phyloP scores from a whole-genome alignment of 2,888 invertebrate species.

The Tipula lateralis region DNA sequence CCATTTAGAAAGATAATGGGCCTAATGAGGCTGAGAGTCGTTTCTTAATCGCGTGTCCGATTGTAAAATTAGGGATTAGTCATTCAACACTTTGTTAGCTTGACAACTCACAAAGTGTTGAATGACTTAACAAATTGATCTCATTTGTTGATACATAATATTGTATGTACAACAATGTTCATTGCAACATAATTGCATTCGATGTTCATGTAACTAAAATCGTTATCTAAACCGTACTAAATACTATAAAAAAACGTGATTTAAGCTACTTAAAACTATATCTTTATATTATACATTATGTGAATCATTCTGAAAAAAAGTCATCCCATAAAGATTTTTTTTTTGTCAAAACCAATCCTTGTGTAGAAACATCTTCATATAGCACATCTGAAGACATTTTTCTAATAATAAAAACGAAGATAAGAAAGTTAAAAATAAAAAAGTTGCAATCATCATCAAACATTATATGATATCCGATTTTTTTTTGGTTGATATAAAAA shows the following conservation, averaged over 20 bases:
- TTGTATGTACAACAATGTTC: no score
- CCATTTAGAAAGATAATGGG: no score
- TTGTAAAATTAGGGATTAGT: no score
- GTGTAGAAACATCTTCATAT: background rate
- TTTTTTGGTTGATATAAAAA: background rate
- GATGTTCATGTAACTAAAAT: no score
- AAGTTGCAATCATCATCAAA: constrained; percentile 3
- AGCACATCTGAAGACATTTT: background rate
- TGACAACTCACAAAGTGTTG: no score
- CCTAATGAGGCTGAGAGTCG: no score
- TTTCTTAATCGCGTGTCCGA: no score
- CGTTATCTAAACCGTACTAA: background rate
- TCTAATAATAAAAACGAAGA: background rate
- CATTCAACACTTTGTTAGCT: no score
- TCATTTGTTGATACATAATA: no score
- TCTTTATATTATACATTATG: background rate
- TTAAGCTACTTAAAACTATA: background rate
- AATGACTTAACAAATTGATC: no score
- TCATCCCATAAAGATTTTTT: background rate
- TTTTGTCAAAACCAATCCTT: background rate
- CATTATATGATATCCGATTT: constrained; percentile 11
- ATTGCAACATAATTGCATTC: no score
- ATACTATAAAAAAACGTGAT: background rate
- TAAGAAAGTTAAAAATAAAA: constrained; percentile 21
- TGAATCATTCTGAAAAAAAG: background rate